Evolutionary conservation across 1,140 invertebrate species (phyloP).

Genomic region (Danaus melanippus): DNA sequence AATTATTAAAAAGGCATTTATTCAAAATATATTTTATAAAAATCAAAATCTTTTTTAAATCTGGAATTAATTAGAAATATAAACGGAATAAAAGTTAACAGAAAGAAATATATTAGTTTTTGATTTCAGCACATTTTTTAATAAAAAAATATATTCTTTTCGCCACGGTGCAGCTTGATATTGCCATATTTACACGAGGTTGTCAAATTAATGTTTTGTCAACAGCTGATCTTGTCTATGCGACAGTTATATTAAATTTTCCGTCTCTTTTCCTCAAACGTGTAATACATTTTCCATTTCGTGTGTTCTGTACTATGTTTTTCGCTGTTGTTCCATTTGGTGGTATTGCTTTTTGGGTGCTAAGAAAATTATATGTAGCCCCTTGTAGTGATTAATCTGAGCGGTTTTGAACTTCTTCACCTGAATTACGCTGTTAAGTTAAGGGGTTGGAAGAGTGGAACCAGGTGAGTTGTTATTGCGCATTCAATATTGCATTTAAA

Average conservation of each 20-base stretch:
- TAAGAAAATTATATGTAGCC: slow-evolving; percentile 44
- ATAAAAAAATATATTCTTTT: no score
- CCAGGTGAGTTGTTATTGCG: slow-evolving; percentile 54
- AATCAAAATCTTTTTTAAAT: no score
- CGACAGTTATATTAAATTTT: slow-evolving; percentile 14
- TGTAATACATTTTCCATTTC: slow-evolving; percentile 28
- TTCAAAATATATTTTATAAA: no score
- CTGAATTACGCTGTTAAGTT: slow-evolving; percentile 35
- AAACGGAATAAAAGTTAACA: no score
- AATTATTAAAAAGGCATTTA: no score
- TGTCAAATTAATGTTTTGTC: slow-evolving; percentile 5
- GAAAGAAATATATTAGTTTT: no score
- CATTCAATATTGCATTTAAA: slow-evolving; percentile 39
- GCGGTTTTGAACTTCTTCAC: slow-evolving; percentile 22
- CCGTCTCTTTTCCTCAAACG: slow-evolving; percentile 27
- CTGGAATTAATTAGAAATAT: no score
- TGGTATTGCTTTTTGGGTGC: slow-evolving; percentile 43
- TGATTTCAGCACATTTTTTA: no score
- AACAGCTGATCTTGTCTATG: slow-evolving; percentile 38
- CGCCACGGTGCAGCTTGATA: no score
- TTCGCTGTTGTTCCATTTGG: slow-evolving; percentile 53
- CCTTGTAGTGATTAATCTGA: slow-evolving; percentile 34
- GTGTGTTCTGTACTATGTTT: slow-evolving; percentile 41
- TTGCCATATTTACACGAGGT: no score
- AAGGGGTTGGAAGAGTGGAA: slow-evolving; percentile 20